A percentile compares a stretch with the other conserved stretches of the same genome.
phyloP scores from a whole-genome alignment of 2,113 vertebrate species.

The Heliornis fulica region DNA sequence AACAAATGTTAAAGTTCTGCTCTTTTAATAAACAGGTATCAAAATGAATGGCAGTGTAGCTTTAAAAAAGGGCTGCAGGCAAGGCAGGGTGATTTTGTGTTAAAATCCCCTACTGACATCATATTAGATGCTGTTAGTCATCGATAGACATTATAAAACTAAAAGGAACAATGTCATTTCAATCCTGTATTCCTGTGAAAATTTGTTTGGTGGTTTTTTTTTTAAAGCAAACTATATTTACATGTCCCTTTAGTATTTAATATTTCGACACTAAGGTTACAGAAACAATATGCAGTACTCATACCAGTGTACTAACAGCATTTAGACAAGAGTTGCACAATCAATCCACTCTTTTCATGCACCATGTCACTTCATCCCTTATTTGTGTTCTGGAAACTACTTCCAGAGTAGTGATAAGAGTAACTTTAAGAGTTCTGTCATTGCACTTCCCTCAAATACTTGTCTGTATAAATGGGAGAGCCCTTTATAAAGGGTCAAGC shows the following conservation, averaged over 20 bases:
- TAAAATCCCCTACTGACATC: not conserved
- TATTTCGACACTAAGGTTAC: not conserved
- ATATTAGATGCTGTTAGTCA: not conserved
- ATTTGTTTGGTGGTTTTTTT: not conserved
- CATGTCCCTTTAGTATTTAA: not conserved
- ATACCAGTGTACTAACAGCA: not conserved
- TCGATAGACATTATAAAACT: not conserved
- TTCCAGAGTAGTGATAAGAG: no score
- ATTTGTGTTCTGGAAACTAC: not conserved
- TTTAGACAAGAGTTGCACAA: not conserved
- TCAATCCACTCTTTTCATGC: not conserved
- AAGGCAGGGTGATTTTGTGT: rapidly evolving
- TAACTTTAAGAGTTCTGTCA: not conserved
- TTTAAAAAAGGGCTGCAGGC: not conserved
- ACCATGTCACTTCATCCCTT: not conserved
- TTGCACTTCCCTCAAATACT: not conserved
- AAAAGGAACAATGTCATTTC: not conserved
- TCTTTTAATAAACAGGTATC: not conserved
- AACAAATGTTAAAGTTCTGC: not conserved
- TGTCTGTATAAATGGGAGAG: not conserved
- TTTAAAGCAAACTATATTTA: not conserved
- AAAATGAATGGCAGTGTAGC: not conserved
- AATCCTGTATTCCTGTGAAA: not conserved
- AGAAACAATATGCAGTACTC: not conserved
- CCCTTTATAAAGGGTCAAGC: not conserved